phyloP scores from a whole-genome alignment of 2,888 invertebrate species.

The Nomada fucata region DNA sequence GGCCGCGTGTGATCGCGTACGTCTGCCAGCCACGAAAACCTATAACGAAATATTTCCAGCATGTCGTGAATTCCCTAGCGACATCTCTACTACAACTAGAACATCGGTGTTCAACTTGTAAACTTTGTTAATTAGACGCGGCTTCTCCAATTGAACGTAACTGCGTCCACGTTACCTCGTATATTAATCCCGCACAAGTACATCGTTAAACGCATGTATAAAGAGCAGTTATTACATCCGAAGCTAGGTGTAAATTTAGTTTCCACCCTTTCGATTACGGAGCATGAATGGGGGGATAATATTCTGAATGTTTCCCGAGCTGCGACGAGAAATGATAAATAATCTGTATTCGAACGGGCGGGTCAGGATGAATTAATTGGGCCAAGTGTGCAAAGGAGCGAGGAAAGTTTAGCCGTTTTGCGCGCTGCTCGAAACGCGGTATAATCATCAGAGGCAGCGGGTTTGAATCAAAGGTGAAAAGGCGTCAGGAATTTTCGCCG shows the following conservation, averaged over 20 bases:
- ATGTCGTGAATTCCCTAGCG: constrained; percentile 36
- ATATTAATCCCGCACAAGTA: background rate
- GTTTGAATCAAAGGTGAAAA: constrained; percentile 56
- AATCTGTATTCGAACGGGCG: constrained; percentile 49
- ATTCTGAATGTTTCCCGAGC: constrained; percentile 17
- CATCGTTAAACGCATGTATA: too few relatives aligned
- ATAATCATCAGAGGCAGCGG: constrained; percentile 54
- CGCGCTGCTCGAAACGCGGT: constrained; percentile 27
- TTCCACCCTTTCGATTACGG: background rate
- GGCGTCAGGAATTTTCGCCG: constrained; percentile 49
- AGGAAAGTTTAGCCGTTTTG: constrained; percentile 58
- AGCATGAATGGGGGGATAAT: background rate
- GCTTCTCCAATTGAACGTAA: background rate
- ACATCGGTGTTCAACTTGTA: constrained; percentile 24
- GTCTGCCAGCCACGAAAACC: constrained; percentile 43
- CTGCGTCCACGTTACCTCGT: background rate
- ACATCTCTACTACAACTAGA: constrained; percentile 26
- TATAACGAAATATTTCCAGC: constrained; percentile 62
- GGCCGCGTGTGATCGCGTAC: constrained; percentile 38
- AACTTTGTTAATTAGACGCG: constrained; percentile 10
- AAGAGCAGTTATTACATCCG: too few relatives aligned
- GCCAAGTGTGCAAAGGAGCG: constrained; percentile 28
- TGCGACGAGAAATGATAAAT: constrained; percentile 46
- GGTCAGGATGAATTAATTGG: constrained; percentile 35
- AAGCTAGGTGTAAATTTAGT: background rate